phyloP scores from a whole-genome alignment of 2,888 invertebrate species.

The Hetaerina titia region DNA sequence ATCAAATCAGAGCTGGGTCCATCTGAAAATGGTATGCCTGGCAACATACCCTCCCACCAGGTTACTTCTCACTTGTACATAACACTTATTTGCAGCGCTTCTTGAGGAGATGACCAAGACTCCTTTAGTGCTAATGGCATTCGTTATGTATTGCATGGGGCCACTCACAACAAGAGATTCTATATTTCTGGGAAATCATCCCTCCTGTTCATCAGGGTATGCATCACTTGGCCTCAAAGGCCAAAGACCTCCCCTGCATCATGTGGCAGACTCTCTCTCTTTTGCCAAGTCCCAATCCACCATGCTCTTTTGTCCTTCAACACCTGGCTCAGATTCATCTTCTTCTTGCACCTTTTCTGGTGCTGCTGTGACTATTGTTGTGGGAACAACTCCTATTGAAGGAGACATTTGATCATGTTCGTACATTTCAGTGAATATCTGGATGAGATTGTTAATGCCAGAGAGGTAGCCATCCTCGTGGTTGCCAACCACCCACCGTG shows the following conservation, averaged over 20 bases:
- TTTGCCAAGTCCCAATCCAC: conserved; percentile 13
- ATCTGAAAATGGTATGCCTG: background rate
- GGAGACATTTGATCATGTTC: conserved; percentile 59
- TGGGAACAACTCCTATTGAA: conserved; percentile 61
- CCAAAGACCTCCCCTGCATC: conserved; percentile 12
- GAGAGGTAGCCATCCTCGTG: conserved; percentile 98
- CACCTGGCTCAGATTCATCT: conserved; percentile 30
- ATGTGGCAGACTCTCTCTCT: conserved; percentile 47
- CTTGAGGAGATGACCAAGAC: conserved; percentile 22
- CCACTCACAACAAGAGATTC: conserved; percentile 36
- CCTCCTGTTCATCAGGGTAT: conserved; percentile 36
- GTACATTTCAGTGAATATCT: conserved; percentile 86
- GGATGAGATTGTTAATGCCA: conserved; percentile 93
- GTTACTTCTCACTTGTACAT: background rate
- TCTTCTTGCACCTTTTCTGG: conserved; percentile 70
- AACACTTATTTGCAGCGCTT: conserved; percentile 8
- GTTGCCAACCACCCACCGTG: conserved; percentile 93
- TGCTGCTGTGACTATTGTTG: conserved; percentile 70
- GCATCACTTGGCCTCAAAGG: background rate
- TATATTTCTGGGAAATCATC: conserved; percentile 21
- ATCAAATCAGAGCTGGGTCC: background rate
- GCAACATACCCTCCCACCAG: background rate
- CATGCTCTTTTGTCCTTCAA: background rate
- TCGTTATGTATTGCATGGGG: background rate
- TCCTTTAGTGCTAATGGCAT: background rate